phyloP scores from a whole-genome alignment of 2,113 vertebrate species.

The Sus scrofa region DNA sequence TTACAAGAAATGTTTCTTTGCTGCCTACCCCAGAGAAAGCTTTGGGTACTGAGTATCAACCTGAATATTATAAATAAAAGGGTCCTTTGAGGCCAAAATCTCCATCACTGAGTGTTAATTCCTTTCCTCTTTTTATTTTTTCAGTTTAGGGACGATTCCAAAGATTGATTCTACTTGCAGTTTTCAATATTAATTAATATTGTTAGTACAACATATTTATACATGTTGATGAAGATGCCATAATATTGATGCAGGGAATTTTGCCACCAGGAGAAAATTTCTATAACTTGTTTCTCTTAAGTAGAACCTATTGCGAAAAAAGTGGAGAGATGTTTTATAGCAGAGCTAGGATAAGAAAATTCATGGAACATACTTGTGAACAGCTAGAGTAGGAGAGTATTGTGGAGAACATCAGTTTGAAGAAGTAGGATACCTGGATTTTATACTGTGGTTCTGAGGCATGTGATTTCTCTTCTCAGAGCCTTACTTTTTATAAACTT shows the following conservation, averaged over 20 bases:
- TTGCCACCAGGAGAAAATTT: slow-evolving; percentile 10
- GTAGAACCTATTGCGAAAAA: neutral
- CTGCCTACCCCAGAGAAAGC: neutral
- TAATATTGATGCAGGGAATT: neutral
- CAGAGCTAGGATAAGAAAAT: neutral
- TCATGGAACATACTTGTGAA: neutral
- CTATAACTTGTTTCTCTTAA: slow-evolving; percentile 10
- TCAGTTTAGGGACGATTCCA: neutral
- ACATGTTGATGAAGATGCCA: neutral
- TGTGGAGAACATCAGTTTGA: neutral
- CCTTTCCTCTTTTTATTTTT: neutral
- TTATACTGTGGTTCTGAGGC: neutral
- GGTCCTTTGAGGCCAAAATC: neutral
- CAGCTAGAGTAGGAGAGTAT: neutral
- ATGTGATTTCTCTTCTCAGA: neutral
- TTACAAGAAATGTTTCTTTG: neutral
- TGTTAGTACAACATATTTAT: neutral
- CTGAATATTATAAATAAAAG: neutral
- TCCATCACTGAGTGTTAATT: neutral
- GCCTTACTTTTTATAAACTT: neutral
- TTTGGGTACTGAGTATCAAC: neutral
- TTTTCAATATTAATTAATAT: slow-evolving; percentile 19
- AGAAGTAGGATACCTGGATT: neutral
- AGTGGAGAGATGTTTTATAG: neutral
- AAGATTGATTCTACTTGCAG: neutral